Evolutionary conservation across 2,113 vertebrate genomes (phyloP).

Genomic region (Aythya baeri): DNA sequence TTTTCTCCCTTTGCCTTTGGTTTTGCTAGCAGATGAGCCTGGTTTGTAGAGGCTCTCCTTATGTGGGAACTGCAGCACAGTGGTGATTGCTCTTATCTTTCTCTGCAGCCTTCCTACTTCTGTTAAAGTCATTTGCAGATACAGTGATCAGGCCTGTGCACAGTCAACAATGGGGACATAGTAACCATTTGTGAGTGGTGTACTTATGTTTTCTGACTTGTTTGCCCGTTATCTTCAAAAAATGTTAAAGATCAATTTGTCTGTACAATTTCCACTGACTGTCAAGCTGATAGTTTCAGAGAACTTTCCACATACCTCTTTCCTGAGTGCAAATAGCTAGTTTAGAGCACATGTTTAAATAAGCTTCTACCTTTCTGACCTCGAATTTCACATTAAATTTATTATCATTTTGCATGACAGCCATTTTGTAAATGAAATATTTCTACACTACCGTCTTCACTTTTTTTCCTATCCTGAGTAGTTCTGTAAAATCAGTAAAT

Average conservation of each 20-base stretch:
- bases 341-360: background rate
- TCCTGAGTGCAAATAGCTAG: background rate
- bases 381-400: background rate
- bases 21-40: background rate
- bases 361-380: background rate
- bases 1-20: background rate
- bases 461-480: background rate
- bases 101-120: background rate
- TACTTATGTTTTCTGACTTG: background rate
- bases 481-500: background rate
- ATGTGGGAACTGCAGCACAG: background rate
- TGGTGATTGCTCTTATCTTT: background rate
- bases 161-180: background rate
- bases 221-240: background rate
- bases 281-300: background rate
- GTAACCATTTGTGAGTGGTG: background rate
- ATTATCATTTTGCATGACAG: background rate
- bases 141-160: background rate
- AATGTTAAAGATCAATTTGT: background rate
- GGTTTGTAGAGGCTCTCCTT: background rate
- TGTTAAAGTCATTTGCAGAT: background rate
- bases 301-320: background rate
- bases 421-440: background rate
- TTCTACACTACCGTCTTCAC: background rate
- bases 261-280: background rate